These are phyloP conservation scores for Galerucella pusilla DNA, from an alignment of 2,888 invertebrate genomes.

Conservation along the genomic window DNA sequence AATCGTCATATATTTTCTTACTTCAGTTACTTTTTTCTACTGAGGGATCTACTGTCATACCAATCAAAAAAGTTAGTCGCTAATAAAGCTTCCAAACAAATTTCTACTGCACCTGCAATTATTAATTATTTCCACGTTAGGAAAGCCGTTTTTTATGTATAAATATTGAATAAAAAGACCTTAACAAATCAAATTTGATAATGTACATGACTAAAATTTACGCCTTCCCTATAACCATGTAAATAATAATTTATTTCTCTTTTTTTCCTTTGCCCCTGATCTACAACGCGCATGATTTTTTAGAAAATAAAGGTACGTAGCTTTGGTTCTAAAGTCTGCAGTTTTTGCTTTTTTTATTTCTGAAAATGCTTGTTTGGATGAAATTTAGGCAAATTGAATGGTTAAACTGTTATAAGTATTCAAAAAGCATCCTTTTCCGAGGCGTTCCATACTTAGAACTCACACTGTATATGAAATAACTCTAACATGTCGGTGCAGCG, in stretches of 20 bases:
- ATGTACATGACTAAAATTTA: no score
- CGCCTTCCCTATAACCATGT: slow-evolving; percentile 35
- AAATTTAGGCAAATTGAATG: not conserved
- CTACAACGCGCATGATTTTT: slow-evolving; percentile 63
- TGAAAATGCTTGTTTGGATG: slow-evolving; percentile 21
- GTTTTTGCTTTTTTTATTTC: slow-evolving; percentile 22
- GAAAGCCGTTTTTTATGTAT: no score
- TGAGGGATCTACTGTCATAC: not conserved
- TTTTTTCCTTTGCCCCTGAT: slow-evolving; percentile 61
- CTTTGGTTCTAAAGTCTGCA: slow-evolving; percentile 48
- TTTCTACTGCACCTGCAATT: not conserved
- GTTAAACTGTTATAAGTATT: not conserved
- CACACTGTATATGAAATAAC: no score
- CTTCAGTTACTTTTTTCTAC: not conserved
- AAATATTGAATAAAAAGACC: no score
- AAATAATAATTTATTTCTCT: slow-evolving; percentile 59
- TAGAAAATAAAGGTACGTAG: slow-evolving; percentile 67
- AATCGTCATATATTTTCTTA: not conserved
- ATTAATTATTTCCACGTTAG: not conserved
- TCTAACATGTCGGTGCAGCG: no score
- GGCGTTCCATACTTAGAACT: no score
- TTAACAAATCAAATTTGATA: no score
- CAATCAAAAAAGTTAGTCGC: not conserved
- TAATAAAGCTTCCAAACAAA: not conserved
- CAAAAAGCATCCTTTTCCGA: no score